phyloP scores from a whole-genome alignment of 2,797 vertebrate genomes.

The Manis javanica region DNA sequence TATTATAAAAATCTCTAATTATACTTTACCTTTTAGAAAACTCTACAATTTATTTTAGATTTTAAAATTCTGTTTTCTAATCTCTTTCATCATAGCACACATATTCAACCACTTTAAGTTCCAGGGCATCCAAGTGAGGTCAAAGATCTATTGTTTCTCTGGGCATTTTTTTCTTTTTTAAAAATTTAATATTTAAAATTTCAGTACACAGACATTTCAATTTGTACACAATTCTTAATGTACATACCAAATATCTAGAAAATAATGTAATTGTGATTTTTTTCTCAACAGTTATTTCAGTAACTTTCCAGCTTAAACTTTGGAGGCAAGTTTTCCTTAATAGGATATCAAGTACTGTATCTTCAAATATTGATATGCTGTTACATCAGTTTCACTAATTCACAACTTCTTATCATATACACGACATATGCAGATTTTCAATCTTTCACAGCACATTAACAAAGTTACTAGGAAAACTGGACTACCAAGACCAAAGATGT shows the following conservation, averaged over 20 bases:
- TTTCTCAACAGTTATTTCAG: slow-evolving; percentile 82
- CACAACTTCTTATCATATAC: slow-evolving; percentile 82
- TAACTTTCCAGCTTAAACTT: slow-evolving; percentile 84
- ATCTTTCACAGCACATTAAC: slow-evolving; percentile 90
- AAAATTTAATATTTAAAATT: no score
- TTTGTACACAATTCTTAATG: slow-evolving; percentile 82
- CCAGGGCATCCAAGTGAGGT: neutral
- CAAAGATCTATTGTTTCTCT: neutral
- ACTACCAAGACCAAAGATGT: slow-evolving; percentile 90
- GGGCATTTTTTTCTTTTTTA: no score
- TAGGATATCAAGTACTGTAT: no score
- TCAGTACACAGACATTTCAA: slow-evolving; percentile 93
- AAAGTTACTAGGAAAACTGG: slow-evolving; percentile 71
- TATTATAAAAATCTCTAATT: neutral
- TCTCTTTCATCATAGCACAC: neutral
- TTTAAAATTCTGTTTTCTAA: neutral
- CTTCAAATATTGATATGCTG: neutral
- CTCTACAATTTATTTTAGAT: neutral
- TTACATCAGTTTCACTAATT: slow-evolving; percentile 70
- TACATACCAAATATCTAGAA: slow-evolving; percentile 80
- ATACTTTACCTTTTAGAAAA: neutral
- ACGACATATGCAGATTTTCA: slow-evolving; percentile 85
- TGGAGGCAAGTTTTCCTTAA: slow-evolving; percentile 53
- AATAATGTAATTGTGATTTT: slow-evolving; percentile 86
- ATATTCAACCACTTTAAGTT: neutral